These are phyloP conservation scores for Zoanthus sociatus DNA, from an alignment of 92 coral and sea anemone genomes.

Conservation along the genomic window DNA sequence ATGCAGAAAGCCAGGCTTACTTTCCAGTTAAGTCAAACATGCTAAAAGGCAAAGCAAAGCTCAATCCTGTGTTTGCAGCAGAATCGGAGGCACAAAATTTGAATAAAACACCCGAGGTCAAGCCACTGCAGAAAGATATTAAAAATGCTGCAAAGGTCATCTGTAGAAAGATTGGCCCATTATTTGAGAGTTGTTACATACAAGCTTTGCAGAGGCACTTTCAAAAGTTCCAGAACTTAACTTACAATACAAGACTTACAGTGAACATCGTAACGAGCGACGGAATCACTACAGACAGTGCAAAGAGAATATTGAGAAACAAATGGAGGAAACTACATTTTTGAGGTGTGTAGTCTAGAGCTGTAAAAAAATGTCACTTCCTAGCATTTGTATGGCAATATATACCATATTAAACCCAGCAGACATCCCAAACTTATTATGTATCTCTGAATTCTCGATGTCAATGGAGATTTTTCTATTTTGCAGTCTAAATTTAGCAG, in stretches of 20 bases:
- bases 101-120: constrained; percentile 13
- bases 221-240: background rate
- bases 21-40: constrained; percentile 46
- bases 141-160: constrained; percentile 1
- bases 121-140: constrained; percentile 16
- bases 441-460: background rate
- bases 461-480: background rate
- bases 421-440: background rate
- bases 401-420: background rate
- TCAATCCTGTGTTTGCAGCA: constrained; percentile 56
- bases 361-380: constrained; percentile 1
- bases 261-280: background rate
- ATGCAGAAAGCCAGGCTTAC: constrained; percentile 41
- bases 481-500: background rate
- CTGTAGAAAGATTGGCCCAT: background rate
- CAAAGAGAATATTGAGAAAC: background rate
- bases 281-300: background rate
- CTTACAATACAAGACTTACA: background rate
- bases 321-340: constrained; percentile 1
- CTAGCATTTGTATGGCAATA: background rate
- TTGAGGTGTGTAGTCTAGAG: background rate
- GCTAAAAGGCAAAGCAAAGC: constrained; percentile 54
- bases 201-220: background rate
- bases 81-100: constrained; percentile 10
- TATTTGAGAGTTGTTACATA: background rate